phyloP scores from a whole-genome alignment of 1,140 invertebrate species.

The Physella acuta region DNA sequence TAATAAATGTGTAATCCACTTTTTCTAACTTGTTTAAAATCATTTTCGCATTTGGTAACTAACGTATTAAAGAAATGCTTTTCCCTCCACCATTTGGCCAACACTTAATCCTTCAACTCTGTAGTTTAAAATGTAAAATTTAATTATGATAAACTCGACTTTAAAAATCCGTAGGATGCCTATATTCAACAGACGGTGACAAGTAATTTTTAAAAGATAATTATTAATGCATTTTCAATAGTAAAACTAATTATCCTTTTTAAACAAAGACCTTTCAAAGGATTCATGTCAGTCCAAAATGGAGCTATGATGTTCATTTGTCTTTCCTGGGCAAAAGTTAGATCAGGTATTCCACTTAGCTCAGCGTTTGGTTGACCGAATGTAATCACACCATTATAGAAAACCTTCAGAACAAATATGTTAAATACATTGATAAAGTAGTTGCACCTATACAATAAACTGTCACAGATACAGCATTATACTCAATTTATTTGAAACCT shows the following conservation, averaged over 20 bases:
- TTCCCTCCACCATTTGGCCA: no score
- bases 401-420: not conserved
- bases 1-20: no score
- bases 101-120: no score
- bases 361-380: not conserved
- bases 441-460: not conserved
- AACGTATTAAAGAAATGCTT: no score
- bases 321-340: not conserved
- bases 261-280: not conserved
- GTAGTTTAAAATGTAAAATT: no score
- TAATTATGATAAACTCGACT: no score
- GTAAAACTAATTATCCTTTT: not conserved
- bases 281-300: constrained; percentile 6
- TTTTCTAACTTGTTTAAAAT: no score
- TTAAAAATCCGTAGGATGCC: no score
- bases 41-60: no score
- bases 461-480: not conserved
- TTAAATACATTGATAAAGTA: not conserved
- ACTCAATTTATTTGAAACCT: no score
- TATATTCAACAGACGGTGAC: no score
- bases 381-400: not conserved
- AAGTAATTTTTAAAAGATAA: not conserved
- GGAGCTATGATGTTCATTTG: not conserved
- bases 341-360: not conserved
- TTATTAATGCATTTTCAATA: not conserved